Percentiles rank a stretch among this genome's conserved stretches.
phyloP scores from a whole-genome alignment of 2,113 vertebrate genomes.

The Pampusana beccarii region DNA sequence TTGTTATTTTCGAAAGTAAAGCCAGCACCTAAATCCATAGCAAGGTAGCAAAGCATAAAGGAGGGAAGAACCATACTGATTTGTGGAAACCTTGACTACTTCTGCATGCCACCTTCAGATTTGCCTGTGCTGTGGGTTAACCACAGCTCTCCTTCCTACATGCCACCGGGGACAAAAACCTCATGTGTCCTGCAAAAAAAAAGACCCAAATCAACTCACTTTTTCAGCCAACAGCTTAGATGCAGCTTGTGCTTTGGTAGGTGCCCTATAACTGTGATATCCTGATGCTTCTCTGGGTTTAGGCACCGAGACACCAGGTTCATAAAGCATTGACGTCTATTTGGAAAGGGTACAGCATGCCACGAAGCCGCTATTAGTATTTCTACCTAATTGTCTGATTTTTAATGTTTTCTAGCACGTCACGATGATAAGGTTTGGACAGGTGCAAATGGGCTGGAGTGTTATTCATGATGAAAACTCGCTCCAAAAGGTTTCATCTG shows the following conservation, averaged over 20 bases:
- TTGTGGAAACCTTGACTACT: not conserved
- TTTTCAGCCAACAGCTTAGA: fast-evolving
- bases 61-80: not conserved
- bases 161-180: not conserved
- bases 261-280: not conserved
- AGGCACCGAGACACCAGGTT: fast-evolving
- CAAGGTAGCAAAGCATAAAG: fast-evolving
- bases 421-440: not conserved
- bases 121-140: not conserved
- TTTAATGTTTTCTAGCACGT: not conserved
- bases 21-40: not conserved
- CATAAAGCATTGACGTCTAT: not conserved
- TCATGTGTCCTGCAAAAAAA: not conserved
- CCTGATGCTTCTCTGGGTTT: not conserved
- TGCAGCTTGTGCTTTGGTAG: not conserved
- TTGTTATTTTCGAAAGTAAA: not conserved
- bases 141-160: not conserved
- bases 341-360: fast-evolving
- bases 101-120: fast-evolving
- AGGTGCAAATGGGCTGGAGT: fast-evolving
- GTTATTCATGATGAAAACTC: not conserved
- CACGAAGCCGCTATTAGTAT: not conserved
- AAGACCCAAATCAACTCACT: not conserved
- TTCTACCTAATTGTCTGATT: not conserved
- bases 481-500: not conserved